Conservation (phyloP, 2,113 vertebrate genomes). For the Pampusana beccarii region DNA sequence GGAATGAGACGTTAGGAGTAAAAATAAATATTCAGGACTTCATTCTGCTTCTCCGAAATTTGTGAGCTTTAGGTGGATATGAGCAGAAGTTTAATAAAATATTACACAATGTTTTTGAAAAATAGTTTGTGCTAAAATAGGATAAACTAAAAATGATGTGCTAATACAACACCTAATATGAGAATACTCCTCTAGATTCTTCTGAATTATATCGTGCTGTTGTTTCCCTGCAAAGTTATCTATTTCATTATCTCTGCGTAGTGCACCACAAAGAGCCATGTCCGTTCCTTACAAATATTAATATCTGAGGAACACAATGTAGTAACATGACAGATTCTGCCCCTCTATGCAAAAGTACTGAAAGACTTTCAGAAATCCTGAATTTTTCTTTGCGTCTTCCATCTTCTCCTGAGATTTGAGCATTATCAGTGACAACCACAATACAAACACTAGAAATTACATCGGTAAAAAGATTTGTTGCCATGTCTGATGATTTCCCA, state of each 20-base stretch:
- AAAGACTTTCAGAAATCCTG: not conserved
- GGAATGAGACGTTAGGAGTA: not conserved
- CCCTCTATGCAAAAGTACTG: not conserved
- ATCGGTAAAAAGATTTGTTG: not conserved
- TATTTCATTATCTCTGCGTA: not conserved
- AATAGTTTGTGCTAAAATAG: not conserved
- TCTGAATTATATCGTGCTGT: not conserved
- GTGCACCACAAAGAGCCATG: not conserved
- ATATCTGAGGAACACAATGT: rapidly evolving
- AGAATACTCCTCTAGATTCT: not conserved
- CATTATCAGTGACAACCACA: not conserved
- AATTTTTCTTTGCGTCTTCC: not conserved
- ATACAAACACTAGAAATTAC: not conserved
- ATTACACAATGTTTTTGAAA: not conserved
- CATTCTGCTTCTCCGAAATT: not conserved
- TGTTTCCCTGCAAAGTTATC: not conserved
- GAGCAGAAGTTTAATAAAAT: not conserved
- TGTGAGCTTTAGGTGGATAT: not conserved
- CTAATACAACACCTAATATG: not conserved
- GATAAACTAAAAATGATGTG: not conserved
- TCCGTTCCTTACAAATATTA: not conserved
- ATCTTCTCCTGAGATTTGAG: not conserved
- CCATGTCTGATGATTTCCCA: not conserved
- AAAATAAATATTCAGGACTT: not conserved
- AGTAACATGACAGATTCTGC: not conserved